Evolutionary conservation across 92 coral and sea anemone genomes (phyloP), one percentile per base, ranked within the genome.

Genomic region (Heliopora coerulea): DNA sequence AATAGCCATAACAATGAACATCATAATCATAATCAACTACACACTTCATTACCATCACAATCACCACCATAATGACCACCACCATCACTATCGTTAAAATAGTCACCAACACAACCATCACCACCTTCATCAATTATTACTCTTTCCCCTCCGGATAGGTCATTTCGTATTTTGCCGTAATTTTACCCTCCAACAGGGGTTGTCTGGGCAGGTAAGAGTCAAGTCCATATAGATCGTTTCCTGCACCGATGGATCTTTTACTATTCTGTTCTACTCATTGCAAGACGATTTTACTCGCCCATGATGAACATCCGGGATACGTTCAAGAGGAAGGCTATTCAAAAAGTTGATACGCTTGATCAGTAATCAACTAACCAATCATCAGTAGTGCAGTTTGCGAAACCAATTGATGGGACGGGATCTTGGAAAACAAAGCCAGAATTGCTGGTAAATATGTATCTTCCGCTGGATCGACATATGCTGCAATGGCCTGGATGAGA

Each of bases 341-440:
- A n/a, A n/a, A n/a, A n/a, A n/a, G n/a, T n/a, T n/a, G n/a, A n/a
- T n/a, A n/a, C n/a, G n/a, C n/a, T n/a, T n/a, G n/a, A n/a, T 46
- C 6, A 37, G 6, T 46, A 3, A 31, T 31, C 42, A 49, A 89
- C 97, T 79, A 78, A 95, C 99, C 99, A 34, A 95, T 96, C 99
- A 95, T 95, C 59, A 95, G 79, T 68, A 95, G 85, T 0, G 99
- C 99, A 0, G 99, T 84, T 79, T 90, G 96, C 31, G 96, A 86
- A n/a, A 90, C 95, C 26, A 57, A 75, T 0, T 89, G 88, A 37
- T 88, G 91, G 29, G 91, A 65, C 0, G 99, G 99, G 6, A 95
- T 84, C 49, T 81, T 87, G 32, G 99, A 83, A 19, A 95, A 79
- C 87, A 95, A 58, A 13, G 93, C 86, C 9, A 95, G 62, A 33